Evolutionary conservation across 2,888 invertebrate genomes (phyloP).

Genomic region (Dasypolia templi): DNA sequence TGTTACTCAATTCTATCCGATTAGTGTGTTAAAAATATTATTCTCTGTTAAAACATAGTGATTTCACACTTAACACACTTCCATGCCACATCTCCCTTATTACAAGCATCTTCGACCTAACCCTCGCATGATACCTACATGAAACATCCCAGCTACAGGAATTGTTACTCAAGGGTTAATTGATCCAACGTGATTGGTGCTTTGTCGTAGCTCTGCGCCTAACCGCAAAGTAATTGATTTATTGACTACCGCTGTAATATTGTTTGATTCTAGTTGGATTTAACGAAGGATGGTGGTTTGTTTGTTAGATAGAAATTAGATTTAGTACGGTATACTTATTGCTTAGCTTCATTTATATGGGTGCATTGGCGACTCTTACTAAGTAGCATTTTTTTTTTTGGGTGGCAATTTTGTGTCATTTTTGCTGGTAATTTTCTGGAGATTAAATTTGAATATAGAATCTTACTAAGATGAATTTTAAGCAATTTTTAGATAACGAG

Average conservation of each 20-base stretch:
- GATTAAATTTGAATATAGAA: neutral
- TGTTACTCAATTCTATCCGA: neutral
- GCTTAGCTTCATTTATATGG: no score
- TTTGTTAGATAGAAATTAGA: neutral
- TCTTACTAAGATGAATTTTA: neutral
- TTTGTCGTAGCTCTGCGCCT: conserved; percentile 48
- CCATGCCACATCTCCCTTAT: neutral
- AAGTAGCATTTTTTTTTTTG: no score
- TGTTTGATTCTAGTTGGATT: conserved; percentile 31
- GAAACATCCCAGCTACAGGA: conserved; percentile 38
- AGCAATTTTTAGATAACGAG: neutral
- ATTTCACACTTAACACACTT: neutral
- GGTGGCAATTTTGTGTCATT: no score
- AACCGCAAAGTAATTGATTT: conserved; percentile 58
- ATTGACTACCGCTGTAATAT: conserved; percentile 42
- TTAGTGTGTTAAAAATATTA: no score
- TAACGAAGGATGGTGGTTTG: conserved; percentile 17
- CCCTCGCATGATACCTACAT: conserved; percentile 15
- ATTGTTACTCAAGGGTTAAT: conserved; percentile 74
- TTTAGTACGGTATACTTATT: neutral
- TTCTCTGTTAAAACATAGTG: neutral
- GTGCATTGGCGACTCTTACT: no score
- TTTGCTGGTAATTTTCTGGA: neutral
- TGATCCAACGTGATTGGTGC: conserved; percentile 69
- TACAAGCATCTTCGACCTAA: conserved; percentile 10